Evolutionary conservation across 2,888 invertebrate species (phyloP).

Genomic region (Glyphotaelius pellucidus): DNA sequence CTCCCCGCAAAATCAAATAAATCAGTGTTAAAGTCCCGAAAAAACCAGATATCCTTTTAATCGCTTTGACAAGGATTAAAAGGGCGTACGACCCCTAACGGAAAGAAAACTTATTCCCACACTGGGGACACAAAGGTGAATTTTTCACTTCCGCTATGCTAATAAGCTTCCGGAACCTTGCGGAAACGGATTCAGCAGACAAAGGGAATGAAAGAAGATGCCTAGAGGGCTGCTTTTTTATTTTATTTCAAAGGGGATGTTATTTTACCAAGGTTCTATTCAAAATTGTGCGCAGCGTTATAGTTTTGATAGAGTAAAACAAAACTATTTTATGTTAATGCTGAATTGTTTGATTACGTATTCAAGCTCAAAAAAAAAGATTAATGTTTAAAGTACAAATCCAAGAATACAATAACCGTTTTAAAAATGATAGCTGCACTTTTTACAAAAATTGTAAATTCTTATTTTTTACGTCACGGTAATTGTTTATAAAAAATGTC

Average conservation of each 20-base stretch:
- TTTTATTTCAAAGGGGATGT: not conserved
- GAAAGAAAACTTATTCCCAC: constrained; percentile 40
- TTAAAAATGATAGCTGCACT: no score
- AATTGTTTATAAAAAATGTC: no score
- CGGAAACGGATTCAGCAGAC: not conserved
- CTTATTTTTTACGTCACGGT: no score
- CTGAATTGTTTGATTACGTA: no score
- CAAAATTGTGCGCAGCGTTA: not conserved
- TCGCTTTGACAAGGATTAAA: constrained; percentile 34
- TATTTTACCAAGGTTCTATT: not conserved
- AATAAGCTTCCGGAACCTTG: constrained; percentile 31
- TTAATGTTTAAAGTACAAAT: no score
- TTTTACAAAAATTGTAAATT: no score
- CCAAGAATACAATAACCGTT: no score
- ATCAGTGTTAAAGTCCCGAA: not conserved
- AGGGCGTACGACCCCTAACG: not conserved
- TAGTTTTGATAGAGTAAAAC: not conserved
- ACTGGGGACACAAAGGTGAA: constrained; percentile 22
- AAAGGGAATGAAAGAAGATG: constrained; percentile 20
- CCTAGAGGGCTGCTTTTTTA: constrained; percentile 10
- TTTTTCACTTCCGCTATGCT: constrained; percentile 39
- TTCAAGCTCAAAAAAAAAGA: no score
- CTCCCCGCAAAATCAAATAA: not conserved
- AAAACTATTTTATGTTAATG: no score
- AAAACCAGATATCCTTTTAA: not conserved